Base-by-base conservation (phyloP, 2,797 vertebrate species). In the Epinephelus awoara region DNA sequence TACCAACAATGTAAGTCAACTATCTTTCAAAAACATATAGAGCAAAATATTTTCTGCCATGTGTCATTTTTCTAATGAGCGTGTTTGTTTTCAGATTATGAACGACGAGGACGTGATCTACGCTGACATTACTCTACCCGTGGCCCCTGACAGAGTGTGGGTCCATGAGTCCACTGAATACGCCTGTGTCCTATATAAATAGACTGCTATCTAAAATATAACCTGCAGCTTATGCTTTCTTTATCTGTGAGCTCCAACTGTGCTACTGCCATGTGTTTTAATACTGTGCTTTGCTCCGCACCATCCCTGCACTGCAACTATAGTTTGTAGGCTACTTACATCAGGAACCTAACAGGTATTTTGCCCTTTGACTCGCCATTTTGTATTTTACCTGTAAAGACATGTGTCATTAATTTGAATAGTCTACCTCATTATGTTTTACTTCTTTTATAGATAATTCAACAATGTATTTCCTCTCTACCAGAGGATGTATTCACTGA, bases 91-190 rank as follows among this genome's bases (percentile, higher is more conserved):
- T 56, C 34, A 92, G 88, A 72, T 8, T 0, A 0, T 51, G 13
- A 12, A 58, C 6, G 23, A 47, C 61, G 82, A 88, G 1, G 72
- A 89, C 1, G 76, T 92, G 66, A 46, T 91, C 85, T 93, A 92
- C 25, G 85, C 88, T 8, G 87, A 91, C 1, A 47, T 92, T 3
- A 25, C 25, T 56, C 8, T 85, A 10, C 80, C 83, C 0, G 9
- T 2, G 4, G 47, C 6, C 18, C 50, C 59, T 1, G 67, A 72
- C 6, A 15, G 13, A 21, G 42, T 34, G 14, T 10, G 4, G 25
- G 27, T 63, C 25, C 10, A 2, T 6, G 66, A 77, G 25, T 19
- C 76, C 56, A 93, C 91, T 11, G 88, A 91, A 52, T 89, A 93
- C 2, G 83, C 91, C 34, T 49, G 67, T 44, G 12, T 94, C 21